These are phyloP conservation scores for Streblospio benedicti DNA, from an alignment of 1,140 invertebrate genomes.

Conservation along the genomic window DNA sequence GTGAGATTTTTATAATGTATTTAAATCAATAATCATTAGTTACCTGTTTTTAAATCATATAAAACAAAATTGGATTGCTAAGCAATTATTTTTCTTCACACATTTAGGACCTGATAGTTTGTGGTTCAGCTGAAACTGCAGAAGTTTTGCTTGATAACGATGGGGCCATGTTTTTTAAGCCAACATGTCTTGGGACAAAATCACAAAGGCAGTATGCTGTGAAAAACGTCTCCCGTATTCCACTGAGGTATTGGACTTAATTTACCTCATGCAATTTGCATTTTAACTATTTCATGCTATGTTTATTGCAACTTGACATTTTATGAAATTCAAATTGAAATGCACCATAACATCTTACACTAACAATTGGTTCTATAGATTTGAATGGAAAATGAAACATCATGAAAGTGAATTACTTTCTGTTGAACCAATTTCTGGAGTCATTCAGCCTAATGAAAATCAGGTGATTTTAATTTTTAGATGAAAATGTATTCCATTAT, in stretches of 20 bases:
- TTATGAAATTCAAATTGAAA: too few species aligned
- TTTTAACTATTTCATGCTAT: slow-evolving; percentile 19
- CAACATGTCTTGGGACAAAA: slow-evolving; percentile 39
- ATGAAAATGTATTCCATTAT: background rate
- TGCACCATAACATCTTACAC: too few species aligned
- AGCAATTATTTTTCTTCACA: too few species aligned
- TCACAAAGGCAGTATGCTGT: slow-evolving; percentile 34
- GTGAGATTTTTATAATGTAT: slow-evolving; percentile 18
- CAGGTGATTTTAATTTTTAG: slow-evolving; percentile 24
- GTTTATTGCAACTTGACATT: too few species aligned
- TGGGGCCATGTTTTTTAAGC: slow-evolving; percentile 41
- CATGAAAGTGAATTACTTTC: slow-evolving; percentile 30
- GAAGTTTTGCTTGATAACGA: slow-evolving; percentile 36
- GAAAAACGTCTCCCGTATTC: slow-evolving; percentile 42
- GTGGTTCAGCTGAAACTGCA: slow-evolving; percentile 37
- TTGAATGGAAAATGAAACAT: slow-evolving; percentile 41
- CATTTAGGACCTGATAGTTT: slow-evolving; percentile 32
- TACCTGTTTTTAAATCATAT: too few species aligned
- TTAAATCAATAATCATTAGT: background rate
- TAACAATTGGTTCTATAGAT: too few species aligned
- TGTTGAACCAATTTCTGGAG: slow-evolving; percentile 35
- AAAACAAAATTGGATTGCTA: too few species aligned
- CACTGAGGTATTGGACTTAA: slow-evolving; percentile 31
- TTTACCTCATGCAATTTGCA: too few species aligned
- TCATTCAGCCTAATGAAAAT: slow-evolving; percentile 43